Evolutionary conservation across 2,888 invertebrate species (phyloP).

Genomic region (Cetonia aurata): DNA sequence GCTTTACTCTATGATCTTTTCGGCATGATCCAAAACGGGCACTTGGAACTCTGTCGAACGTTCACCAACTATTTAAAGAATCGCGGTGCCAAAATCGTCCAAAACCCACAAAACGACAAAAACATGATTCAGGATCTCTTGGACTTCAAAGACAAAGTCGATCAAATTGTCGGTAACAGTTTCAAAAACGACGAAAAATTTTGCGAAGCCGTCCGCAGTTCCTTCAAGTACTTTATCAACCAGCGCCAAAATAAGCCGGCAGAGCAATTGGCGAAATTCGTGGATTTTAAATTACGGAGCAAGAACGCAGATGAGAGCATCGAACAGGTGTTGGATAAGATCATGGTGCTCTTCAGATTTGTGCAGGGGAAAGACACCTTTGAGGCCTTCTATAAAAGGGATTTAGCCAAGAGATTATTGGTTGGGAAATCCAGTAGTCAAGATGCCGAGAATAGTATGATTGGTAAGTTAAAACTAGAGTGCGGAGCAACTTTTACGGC

Average conservation of each 20-base stretch:
- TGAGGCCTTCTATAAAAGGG: constrained; percentile 99
- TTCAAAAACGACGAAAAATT: constrained; percentile 93
- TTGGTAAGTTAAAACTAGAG: constrained; percentile 96
- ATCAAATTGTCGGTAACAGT: constrained; percentile 87
- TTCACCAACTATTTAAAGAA: constrained; percentile 95
- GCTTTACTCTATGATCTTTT: constrained; percentile 89
- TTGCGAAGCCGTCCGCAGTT: constrained; percentile 90
- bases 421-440: constrained; percentile 98
- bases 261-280: constrained; percentile 97
- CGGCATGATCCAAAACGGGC: constrained; percentile 88
- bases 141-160: constrained; percentile 96
- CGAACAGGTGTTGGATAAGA: constrained; percentile 93
- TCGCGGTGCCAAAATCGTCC: constrained; percentile 92
- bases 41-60: constrained; percentile 83
- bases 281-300: constrained; percentile 92
- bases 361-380: constrained; percentile 99
- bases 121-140: constrained; percentile 92
- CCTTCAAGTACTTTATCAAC: constrained; percentile 97
- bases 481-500: constrained; percentile 98
- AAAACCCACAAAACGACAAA: constrained; percentile 94
- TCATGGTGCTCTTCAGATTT: constrained; percentile 97
- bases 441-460: constrained; percentile 98
- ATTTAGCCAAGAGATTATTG: constrained; percentile 93
- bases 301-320: constrained; percentile 97
- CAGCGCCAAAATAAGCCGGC: constrained; percentile 97